Conservation (phyloP, 2,797 vertebrate species). For the Corythornis leucogaster region DNA sequence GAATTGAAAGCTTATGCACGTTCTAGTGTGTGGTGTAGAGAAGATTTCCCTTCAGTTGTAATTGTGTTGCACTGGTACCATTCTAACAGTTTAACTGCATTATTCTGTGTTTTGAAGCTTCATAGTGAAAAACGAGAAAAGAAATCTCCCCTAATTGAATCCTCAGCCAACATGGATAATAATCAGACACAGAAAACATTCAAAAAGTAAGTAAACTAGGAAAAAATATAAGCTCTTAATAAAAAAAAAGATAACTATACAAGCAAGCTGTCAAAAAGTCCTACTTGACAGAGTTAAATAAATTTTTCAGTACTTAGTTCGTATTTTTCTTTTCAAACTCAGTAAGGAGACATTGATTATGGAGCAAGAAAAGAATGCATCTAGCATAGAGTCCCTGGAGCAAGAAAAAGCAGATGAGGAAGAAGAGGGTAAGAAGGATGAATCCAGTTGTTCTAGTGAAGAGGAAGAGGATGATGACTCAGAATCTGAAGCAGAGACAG, state of each 20-base stretch:
- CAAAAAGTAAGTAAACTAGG: constrained; percentile 87
- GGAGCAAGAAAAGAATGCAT: constrained; percentile 91
- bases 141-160: constrained; percentile 96
- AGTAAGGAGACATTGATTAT: constrained; percentile 95
- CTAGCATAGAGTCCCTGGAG: constrained; percentile 92
- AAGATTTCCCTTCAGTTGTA: neutral
- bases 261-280: neutral
- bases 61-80: neutral
- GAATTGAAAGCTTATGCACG: neutral
- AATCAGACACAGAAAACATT: constrained; percentile 92
- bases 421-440: constrained; percentile 96
- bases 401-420: constrained; percentile 96
- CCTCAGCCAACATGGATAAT: constrained; percentile 92
- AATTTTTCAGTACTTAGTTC: neutral
- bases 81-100: constrained; percentile 39
- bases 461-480: constrained; percentile 98
- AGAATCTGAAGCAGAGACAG: constrained; percentile 96
- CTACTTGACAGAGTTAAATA: neutral
- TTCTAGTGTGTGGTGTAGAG: neutral
- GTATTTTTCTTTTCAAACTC: constrained; percentile 31
- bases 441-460: constrained; percentile 98
- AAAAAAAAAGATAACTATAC: neutral
- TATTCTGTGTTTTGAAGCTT: constrained; percentile 81
- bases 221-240: neutral
- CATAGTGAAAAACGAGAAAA: constrained; percentile 94